Evolutionary conservation across 2,113 vertebrate genomes (phyloP).

Genomic region (Furnarius figulus): DNA sequence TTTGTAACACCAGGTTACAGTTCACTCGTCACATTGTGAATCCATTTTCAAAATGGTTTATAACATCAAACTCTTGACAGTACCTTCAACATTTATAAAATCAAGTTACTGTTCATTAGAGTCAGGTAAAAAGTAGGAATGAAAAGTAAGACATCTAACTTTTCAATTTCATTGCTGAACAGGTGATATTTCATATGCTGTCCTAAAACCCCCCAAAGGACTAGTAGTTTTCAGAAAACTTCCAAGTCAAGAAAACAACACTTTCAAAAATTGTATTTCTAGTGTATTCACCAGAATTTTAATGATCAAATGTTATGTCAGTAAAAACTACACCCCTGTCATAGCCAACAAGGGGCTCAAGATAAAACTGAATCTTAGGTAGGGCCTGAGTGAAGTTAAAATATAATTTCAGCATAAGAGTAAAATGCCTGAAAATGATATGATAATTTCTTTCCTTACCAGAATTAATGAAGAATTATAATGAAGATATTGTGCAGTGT

Average conservation of each 20-base stretch:
- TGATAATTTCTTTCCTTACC: not conserved
- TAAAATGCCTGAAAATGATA: not conserved
- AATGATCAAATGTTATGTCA: not conserved
- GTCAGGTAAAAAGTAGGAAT: not conserved
- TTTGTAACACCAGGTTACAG: not conserved
- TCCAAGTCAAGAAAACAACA: not conserved
- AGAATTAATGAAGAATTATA: not conserved
- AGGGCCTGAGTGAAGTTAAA: not conserved
- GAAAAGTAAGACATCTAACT: not conserved
- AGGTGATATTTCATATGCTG: not conserved
- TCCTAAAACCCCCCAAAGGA: not conserved
- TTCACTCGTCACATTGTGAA: not conserved
- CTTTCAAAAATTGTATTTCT: not conserved
- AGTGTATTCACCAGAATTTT: not conserved
- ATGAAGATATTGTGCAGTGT: not conserved
- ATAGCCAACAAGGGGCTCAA: not conserved
- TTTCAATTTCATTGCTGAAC: not conserved
- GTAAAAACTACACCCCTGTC: not conserved
- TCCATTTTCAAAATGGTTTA: not conserved
- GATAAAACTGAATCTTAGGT: not conserved
- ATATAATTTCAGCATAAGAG: not conserved
- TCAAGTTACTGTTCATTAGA: not conserved
- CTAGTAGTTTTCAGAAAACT: not conserved
- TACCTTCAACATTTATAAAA: not conserved
- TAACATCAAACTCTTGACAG: not conserved